Conservation (phyloP, 2,888 invertebrate genomes). For the Orthonychiurus folsomi region DNA sequence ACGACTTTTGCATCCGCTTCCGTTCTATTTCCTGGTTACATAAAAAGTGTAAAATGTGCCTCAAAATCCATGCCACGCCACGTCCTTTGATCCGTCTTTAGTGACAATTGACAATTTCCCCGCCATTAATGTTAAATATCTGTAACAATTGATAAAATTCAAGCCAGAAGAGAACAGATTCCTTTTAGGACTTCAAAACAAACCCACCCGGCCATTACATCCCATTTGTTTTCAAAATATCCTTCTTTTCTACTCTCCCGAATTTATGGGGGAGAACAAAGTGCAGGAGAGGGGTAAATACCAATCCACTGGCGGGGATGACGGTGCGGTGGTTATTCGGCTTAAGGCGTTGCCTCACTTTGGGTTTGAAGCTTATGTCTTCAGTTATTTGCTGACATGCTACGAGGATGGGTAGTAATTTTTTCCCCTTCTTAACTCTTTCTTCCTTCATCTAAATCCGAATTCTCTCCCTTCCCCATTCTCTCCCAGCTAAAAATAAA, state of each 20-base stretch:
- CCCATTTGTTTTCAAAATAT: background rate
- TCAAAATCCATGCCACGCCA: too few relatives aligned
- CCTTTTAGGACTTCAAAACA: too few relatives aligned
- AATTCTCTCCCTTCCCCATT: background rate
- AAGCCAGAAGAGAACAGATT: too few relatives aligned
- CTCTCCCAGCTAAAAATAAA: background rate
- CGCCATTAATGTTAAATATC: too few relatives aligned
- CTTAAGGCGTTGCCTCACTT: constrained; percentile 2
- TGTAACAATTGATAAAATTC: too few relatives aligned
- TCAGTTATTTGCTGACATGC: constrained; percentile 7
- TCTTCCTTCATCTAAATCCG: background rate
- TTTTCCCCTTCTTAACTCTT: background rate
- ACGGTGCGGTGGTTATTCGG: background rate
- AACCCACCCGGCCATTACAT: too few relatives aligned
- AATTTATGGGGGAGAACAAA: background rate
- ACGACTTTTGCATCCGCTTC: too few relatives aligned
- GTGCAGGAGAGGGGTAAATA: background rate
- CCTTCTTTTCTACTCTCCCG: background rate
- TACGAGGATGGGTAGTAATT: background rate
- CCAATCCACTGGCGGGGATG: too few relatives aligned
- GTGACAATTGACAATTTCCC: too few relatives aligned
- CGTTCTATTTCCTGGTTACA: too few relatives aligned
- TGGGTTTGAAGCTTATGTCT: constrained; percentile 8
- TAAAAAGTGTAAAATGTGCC: too few relatives aligned
- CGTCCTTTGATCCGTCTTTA: too few relatives aligned